Base-by-base conservation (phyloP, 1,140 invertebrate species). In the Sarcophaga bullata region DNA sequence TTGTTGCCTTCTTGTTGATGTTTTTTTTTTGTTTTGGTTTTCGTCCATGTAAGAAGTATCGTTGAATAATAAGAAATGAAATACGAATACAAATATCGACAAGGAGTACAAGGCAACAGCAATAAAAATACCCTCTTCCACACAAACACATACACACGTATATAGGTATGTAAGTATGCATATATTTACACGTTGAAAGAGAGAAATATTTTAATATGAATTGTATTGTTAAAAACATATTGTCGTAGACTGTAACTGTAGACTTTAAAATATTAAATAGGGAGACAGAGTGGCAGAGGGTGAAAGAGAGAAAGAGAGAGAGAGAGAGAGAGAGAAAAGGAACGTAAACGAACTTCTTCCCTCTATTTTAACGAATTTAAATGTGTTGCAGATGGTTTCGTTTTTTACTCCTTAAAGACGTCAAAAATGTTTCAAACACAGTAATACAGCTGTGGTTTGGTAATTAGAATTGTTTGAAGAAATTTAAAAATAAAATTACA, bases 321-420 rank as follows among this genome's bases (percentile, higher is more conserved):
- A 37, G 25, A 37, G 25, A 58, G 0, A 7, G 13, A 58, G 15
- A 58, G 15, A 15, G 7, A n/a, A 58, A n/a, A 58, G n/a, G n/a
- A 58, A 58, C 15, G 54, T 37, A 58, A 58, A 58, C 54, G 19
- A 68, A 68, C 17, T 68, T 8, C 62, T 68, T 68, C 5, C 62
- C 19, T 9, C 13, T 58, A 58, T n/a, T 58, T 58, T 15, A 58
- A 58, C n/a, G 54, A 58, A n/a, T 58, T 15, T 11, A 58, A 58
- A 13, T 68, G 62, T 17, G 62, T 49, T 78, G 75, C 75, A 78
- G 75, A 78, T 78, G 75, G 50, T 78, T 78, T 48, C 15, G n/a
- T 13, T 73, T 37, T 19, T 47, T 78, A 78, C 75, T 78, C 49
- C 75, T 78, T 78, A 78, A 78, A 78, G 75, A 50, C 9, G 25